phyloP scores from a whole-genome alignment of 2,888 invertebrate genomes.

The Disparrhopalites patrizii region DNA sequence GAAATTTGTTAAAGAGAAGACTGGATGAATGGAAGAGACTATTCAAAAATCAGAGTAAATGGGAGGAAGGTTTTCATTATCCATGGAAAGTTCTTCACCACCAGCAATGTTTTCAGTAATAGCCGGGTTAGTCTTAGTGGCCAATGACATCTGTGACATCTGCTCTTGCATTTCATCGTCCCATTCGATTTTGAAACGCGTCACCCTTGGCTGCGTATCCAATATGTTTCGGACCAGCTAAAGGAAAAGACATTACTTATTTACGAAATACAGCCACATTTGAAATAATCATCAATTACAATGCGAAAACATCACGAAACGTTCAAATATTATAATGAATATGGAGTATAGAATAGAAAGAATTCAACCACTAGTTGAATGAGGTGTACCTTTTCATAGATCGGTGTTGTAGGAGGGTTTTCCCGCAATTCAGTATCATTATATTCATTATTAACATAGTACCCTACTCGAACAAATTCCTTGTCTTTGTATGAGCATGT shows the following conservation, averaged over 20 bases:
- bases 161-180: conserved; percentile 59
- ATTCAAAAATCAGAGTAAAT: conserved; percentile 27
- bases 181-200: conserved; percentile 97
- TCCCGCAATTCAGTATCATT: conserved; percentile 86
- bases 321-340: neutral
- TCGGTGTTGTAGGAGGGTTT: conserved; percentile 87
- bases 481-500: conserved; percentile 89
- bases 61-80: conserved; percentile 26
- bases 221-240: conserved; percentile 72
- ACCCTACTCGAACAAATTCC: conserved; percentile 96
- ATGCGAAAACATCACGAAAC: neutral
- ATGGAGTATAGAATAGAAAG: too few species aligned
- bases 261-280: neutral
- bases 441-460: conserved; percentile 98
- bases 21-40: neutral
- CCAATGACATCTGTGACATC: conserved; percentile 19
- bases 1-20: neutral
- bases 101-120: conserved; percentile 27
- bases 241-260: neutral
- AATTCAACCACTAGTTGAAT: too few species aligned
- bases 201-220: conserved; percentile 88
- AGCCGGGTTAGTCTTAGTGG: conserved; percentile 17
- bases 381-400: conserved; percentile 87
- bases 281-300: neutral
- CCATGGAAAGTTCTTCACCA: conserved; percentile 29